Evolutionary conservation across 2,113 vertebrate species (phyloP).

Genomic region (Fregetta grallaria): DNA sequence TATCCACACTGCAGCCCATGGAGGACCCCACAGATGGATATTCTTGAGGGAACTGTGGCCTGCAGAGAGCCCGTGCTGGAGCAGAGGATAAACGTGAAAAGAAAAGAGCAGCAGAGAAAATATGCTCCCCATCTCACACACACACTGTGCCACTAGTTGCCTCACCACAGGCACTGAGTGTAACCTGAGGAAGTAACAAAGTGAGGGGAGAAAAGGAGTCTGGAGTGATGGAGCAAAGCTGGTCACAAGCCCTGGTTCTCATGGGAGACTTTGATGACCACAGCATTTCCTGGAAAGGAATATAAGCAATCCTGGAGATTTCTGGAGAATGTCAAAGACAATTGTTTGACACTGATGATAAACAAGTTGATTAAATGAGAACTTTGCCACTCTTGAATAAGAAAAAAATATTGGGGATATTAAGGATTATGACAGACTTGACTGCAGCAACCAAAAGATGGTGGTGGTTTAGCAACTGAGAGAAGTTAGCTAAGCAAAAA

Average conservation of each 20-base stretch:
- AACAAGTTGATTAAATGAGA: not conserved
- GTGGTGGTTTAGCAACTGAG: not conserved
- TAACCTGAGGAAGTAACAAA: not conserved
- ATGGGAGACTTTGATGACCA: not conserved
- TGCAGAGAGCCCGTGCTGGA: not conserved
- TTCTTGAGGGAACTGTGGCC: not conserved
- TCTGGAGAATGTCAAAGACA: not conserved
- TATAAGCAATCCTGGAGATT: not conserved
- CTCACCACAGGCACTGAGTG: not conserved
- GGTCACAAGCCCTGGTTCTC: not conserved
- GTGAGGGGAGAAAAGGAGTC: not conserved
- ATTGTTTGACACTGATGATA: not conserved
- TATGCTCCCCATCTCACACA: not conserved
- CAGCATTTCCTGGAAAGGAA: not conserved
- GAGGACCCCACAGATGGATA: not conserved
- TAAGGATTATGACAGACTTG: not conserved
- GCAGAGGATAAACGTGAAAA: not conserved
- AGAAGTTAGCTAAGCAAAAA: not conserved
- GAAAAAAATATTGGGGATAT: not conserved
- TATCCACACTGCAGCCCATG: accelerated
- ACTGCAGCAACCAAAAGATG: not conserved
- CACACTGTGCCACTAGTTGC: accelerated
- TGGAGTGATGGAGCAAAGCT: not conserved
- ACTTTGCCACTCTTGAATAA: not conserved
- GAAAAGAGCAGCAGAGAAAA: not conserved